These are phyloP conservation scores for Chaetogeoica ovagalla DNA, from an alignment of 2,888 invertebrate genomes.

Conservation along the genomic window DNA sequence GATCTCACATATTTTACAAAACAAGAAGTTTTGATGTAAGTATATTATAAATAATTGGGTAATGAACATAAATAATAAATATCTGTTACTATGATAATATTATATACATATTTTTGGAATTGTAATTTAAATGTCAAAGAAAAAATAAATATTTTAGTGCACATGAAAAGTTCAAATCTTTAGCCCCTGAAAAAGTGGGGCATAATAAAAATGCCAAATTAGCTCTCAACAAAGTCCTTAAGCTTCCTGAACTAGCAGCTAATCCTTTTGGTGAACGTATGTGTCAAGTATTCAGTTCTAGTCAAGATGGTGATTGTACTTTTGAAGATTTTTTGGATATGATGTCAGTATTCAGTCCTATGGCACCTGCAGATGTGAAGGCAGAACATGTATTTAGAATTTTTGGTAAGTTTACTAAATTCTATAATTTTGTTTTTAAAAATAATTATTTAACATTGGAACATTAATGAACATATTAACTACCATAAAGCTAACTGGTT, in stretches of 20 bases:
- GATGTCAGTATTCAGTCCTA: slow-evolving; percentile 94
- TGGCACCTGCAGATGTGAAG: slow-evolving; percentile 88
- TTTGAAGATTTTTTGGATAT: slow-evolving; percentile 96
- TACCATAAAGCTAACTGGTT: not conserved
- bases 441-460: not conserved
- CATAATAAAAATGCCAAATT: slow-evolving; percentile 85
- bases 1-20: slow-evolving; percentile 92
- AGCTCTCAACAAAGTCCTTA: slow-evolving; percentile 80
- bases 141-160: slow-evolving; percentile 66
- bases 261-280: slow-evolving; percentile 92
- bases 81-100: slow-evolving; percentile 25
- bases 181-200: slow-evolving; percentile 87
- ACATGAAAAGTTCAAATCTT: slow-evolving; percentile 84
- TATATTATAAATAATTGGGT: slow-evolving; percentile 57
- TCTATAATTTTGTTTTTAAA: not conserved
- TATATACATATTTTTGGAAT: slow-evolving; percentile 29
- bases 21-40: slow-evolving; percentile 89
- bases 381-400: slow-evolving; percentile 94
- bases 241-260: slow-evolving; percentile 83
- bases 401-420: slow-evolving; percentile 70
- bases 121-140: slow-evolving; percentile 11
- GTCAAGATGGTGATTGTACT: slow-evolving; percentile 86
- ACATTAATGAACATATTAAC: not conserved
- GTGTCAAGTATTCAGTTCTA: slow-evolving; percentile 87
- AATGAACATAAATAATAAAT: slow-evolving; percentile 53